Evolutionary conservation across 2,113 vertebrate genomes (phyloP).

Genomic region (Prionailurus bengalensis): DNA sequence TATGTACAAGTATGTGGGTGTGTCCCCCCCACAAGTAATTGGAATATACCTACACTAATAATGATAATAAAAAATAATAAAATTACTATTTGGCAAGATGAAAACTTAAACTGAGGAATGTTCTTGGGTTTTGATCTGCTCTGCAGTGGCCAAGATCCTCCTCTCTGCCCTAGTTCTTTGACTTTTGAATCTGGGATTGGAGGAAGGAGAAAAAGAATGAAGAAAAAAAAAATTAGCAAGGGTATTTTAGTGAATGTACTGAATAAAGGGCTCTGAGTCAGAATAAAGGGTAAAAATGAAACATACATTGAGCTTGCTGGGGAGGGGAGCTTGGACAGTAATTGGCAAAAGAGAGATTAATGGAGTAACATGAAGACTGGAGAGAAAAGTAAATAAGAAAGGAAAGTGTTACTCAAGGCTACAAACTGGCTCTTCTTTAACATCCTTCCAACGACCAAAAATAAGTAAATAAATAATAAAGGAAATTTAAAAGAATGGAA

Average conservation of each 20-base stretch:
- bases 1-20: neutral
- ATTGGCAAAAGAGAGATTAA: neutral
- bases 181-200: neutral
- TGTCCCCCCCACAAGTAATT: neutral
- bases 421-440: neutral
- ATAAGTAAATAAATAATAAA: neutral
- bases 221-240: neutral
- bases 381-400: neutral
- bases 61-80: neutral
- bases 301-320: neutral
- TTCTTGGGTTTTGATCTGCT: neutral
- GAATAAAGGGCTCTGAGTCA: neutral
- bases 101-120: neutral
- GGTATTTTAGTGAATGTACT: neutral
- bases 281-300: neutral
- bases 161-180: neutral
- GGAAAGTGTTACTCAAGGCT: neutral
- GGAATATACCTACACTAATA: neutral
- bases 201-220: neutral
- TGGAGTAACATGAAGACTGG: neutral
- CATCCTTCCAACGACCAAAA: neutral
- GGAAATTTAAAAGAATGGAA: neutral
- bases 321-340: neutral
- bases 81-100: neutral
- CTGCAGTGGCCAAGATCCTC: neutral